Percentiles rank a stretch among this genome's conserved stretches.
Conservation (phyloP, 1,140 invertebrate genomes). For the Drosophila ficusphila region DNA sequence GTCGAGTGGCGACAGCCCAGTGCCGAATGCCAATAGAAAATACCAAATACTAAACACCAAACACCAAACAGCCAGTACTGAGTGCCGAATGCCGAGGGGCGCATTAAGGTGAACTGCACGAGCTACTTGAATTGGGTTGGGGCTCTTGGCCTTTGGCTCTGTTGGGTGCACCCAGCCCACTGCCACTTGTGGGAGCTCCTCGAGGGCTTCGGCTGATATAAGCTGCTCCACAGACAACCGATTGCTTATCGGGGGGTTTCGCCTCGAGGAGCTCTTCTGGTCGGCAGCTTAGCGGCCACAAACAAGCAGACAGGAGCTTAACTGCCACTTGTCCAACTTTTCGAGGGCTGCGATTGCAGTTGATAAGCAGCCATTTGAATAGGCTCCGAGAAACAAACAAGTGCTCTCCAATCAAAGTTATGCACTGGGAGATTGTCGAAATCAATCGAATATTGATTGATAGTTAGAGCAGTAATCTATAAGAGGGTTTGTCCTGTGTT, state of each 20-base stretch:
- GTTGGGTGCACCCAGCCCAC: not conserved
- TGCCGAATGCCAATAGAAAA: no score
- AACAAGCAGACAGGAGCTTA: slow-evolving; percentile 41
- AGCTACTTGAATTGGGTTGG: slow-evolving; percentile 39
- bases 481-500: not conserved
- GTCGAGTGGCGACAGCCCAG: slow-evolving; percentile 11
- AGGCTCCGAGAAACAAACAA: not conserved
- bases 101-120: slow-evolving; percentile 40
- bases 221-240: slow-evolving; percentile 6
- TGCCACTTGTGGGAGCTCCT: slow-evolving; percentile 2
- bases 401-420: slow-evolving; percentile 10
- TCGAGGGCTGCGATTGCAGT: slow-evolving; percentile 27
- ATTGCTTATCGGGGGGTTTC: slow-evolving; percentile 47
- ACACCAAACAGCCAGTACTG: not conserved
- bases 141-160: slow-evolving; percentile 2
- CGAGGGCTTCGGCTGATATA: slow-evolving; percentile 15
- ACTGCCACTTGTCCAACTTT: slow-evolving; percentile 18
- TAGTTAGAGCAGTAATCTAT: not conserved
- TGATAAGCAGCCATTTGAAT: slow-evolving; percentile 15
- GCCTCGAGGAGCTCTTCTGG: slow-evolving; percentile 2
- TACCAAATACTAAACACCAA: not conserved
- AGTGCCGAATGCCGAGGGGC: slow-evolving; percentile 24
- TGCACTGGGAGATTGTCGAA: slow-evolving; percentile 16
- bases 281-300: slow-evolving; percentile 1
- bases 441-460: not conserved